phyloP scores from a whole-genome alignment of 2,797 vertebrate species.

The Anguilla megastoma region DNA sequence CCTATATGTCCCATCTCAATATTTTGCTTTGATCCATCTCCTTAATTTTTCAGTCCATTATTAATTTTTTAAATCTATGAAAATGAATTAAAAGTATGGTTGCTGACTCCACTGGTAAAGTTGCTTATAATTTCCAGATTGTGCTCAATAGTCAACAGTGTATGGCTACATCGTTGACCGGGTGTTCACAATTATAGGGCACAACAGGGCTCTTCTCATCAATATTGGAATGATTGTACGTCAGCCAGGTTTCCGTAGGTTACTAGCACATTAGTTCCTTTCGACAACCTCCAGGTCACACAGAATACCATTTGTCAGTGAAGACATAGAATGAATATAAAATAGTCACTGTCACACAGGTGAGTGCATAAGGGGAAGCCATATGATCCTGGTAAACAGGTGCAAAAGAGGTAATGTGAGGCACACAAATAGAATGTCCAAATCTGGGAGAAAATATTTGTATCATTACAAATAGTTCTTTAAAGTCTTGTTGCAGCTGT shows the following conservation, averaged over 20 bases:
- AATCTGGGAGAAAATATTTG: background rate
- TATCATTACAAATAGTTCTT: background rate
- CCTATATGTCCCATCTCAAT: background rate
- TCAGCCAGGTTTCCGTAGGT: background rate
- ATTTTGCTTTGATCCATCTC: background rate
- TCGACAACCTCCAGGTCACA: background rate
- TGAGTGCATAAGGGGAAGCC: background rate
- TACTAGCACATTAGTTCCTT: background rate
- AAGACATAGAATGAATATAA: background rate
- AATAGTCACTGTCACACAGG: background rate
- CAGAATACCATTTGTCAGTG: background rate
- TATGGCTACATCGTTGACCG: background rate
- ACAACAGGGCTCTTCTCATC: background rate
- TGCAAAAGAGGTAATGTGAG: background rate
- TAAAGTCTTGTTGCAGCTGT: background rate
- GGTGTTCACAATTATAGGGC: background rate
- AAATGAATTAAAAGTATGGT: too few relatives aligned
- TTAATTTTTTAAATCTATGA: too few relatives aligned
- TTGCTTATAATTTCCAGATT: background rate
- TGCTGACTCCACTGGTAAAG: too few relatives aligned
- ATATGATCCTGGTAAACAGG: background rate
- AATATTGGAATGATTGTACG: background rate
- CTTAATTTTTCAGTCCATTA: background rate
- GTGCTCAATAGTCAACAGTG: background rate
- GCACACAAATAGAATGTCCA: background rate